These are phyloP conservation scores for Athrips mouffetella DNA, from an alignment of 2,888 invertebrate genomes.

Conservation along the genomic window DNA sequence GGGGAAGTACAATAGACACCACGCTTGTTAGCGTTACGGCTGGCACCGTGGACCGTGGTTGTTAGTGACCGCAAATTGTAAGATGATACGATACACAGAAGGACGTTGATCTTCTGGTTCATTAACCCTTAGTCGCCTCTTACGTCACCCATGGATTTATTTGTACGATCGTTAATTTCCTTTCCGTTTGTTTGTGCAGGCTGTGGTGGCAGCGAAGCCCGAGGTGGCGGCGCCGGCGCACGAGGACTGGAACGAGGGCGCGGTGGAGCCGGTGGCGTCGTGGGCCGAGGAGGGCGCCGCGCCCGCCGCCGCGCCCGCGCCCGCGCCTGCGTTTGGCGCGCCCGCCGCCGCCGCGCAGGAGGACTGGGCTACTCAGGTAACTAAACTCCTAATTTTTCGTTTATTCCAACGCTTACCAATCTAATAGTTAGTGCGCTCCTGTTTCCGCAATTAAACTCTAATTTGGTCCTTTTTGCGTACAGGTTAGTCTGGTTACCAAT, in stretches of 20 bases:
- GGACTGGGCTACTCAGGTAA: constrained; percentile 79
- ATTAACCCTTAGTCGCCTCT: no score
- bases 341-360: constrained; percentile 64
- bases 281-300: constrained; percentile 68
- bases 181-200: no score
- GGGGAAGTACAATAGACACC: no score
- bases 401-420: neutral
- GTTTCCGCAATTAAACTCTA: no score
- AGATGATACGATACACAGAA: no score
- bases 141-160: neutral
- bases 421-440: no score
- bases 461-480: no score
- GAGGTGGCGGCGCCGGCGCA: constrained; percentile 63
- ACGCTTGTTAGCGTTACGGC: no score
- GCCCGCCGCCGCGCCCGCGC: constrained; percentile 41
- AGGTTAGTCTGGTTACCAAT: no score
- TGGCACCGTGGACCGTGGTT: no score
- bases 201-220: constrained; percentile 59
- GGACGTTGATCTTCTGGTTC: no score
- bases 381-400: neutral
- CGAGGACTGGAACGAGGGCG: constrained; percentile 64
- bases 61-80: no score
- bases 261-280: constrained; percentile 64
- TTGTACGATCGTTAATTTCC: neutral
- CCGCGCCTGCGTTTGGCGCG: constrained; percentile 53